Conservation (phyloP, 2,888 invertebrate species). For the Microplitis manilae region DNA sequence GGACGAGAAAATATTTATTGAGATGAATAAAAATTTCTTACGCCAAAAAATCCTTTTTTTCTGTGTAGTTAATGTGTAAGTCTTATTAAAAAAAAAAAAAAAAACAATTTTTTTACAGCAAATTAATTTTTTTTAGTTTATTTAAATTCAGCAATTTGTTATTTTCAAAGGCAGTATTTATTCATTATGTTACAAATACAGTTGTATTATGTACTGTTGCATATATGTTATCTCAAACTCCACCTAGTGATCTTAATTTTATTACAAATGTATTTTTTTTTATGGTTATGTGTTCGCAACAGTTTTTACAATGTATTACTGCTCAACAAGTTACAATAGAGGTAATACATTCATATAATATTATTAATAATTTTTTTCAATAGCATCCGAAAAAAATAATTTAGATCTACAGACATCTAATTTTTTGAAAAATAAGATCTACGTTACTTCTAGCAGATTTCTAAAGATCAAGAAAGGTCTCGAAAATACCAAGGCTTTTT, state of each 20-base stretch:
- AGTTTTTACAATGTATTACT: constrained; percentile 10
- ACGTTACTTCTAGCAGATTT: not conserved
- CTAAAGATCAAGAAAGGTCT: too few relatives aligned
- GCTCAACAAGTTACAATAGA: constrained; percentile 5
- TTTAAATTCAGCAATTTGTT: not conserved
- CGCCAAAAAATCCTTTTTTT: too few relatives aligned
- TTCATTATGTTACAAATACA: constrained; percentile 4
- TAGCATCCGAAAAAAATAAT: not conserved
- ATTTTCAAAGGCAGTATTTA: constrained; percentile 1
- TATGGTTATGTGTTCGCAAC: not conserved
- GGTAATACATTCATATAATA: not conserved
- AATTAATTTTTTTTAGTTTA: not conserved
- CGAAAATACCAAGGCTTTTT: too few relatives aligned
- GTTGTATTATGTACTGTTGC: constrained; percentile 12
- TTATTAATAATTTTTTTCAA: not conserved
- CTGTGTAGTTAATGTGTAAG: too few relatives aligned
- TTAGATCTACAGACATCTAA: too few relatives aligned
- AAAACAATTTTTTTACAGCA: not conserved
- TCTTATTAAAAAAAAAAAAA: too few relatives aligned
- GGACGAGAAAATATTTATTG: too few relatives aligned
- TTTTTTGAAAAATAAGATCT: not conserved
- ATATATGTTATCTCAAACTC: not conserved
- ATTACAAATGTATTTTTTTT: constrained; percentile 5
- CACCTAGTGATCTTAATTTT: not conserved
- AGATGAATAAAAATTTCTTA: too few relatives aligned